Base-by-base conservation (phyloP, 2,113 vertebrate species). In the Takifugu flavidus region DNA sequence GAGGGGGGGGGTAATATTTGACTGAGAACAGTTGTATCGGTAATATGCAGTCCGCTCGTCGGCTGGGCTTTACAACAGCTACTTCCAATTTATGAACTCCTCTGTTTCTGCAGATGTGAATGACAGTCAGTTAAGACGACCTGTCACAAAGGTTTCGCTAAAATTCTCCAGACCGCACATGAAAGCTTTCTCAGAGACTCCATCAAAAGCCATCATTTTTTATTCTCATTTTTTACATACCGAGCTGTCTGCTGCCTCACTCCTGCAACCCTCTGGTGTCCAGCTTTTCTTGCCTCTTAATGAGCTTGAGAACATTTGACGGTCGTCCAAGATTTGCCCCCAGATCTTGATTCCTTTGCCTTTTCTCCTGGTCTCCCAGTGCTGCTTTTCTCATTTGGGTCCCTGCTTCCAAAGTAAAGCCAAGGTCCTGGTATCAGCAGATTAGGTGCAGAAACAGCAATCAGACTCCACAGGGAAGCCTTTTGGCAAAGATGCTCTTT, bases 381-480 rank as follows among this genome's bases (percentile, higher is more conserved):
- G 57, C 87, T 89, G 89, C 72, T 90, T 86, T 90, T 89, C 83
- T 75, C 88, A 90, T 91, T 88, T 89, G 64, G 81, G 75, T 78
- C 77, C 59, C 59, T 66, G 64, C 66, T 75, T 59, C 69, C 77
- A 78, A 68, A 63, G 61, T 75, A 74, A 72, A 65, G 67, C 79
- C 61, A 49, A 83, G 77, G 65, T 51, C 56, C 29, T 59, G 77
- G 57, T 88, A 88, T 88, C 82, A 74, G 65, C 65, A 62, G 71
- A 63, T 53, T 29, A 57, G 70, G 68, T 62, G 71, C 59, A 80
- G 80, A 82, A 75, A 78, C 77, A 77, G 68, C 65, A 65, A 81
- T 83, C 74, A 67, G 57, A 71, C 31, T n/a, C 58, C 56, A 5
- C 11, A 45, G 73, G 59, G 79, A 77, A 80, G 59, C 58, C 43